Base-by-base conservation (phyloP, 2,113 vertebrate genomes). In the Catharus fuscescens region DNA sequence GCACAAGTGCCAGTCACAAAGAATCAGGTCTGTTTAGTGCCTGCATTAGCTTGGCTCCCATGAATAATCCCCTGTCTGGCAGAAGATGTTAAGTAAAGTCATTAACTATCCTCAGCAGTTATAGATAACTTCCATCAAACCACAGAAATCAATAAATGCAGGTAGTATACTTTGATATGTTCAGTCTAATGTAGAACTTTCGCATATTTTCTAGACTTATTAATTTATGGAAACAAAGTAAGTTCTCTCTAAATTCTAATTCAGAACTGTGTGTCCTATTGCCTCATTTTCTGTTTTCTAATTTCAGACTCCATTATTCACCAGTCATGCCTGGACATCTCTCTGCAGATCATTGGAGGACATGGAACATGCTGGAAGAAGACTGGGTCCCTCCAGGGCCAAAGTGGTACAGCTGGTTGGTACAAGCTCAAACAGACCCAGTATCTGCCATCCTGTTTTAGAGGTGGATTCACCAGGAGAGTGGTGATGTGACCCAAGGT, bases 311-410 rank as follows among this genome's bases (percentile, higher is more conserved):
- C 32, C 21, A 2, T 85, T 79, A 60, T 45, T 82, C 23, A 69
- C 60, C 67, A 40, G n/a, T 38, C 53, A 40, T 50, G n/a, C n/a
- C 40, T 11, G 70, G 25, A 32, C 17, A 17, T 5, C 8, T 47
- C 72, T 92, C 54, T 15, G 6, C 34, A 36, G 25, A 38, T 28
- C 44, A 36, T 16, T 0, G 0, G 53, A 52, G 56, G 44, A n/a
- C 10, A 13, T 0, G 5, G 34, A 48, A 54, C 14, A 18, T 0
- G 1, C 24, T 54, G 1, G 4, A 47, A 66, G 42, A 54, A 36
- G 14, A 42, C 14, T 0, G 1, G 9, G 38, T 54, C 15, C 17
- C 12, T 85, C 26, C 12, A 8, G 3, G 3, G 47, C 52, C 61
- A 13, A 42, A 26, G 32, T 18, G 38, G 28, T 36, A 25, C 21